Conservation (phyloP, 2,113 vertebrate genomes). For the Gopherus flavomarginatus region DNA sequence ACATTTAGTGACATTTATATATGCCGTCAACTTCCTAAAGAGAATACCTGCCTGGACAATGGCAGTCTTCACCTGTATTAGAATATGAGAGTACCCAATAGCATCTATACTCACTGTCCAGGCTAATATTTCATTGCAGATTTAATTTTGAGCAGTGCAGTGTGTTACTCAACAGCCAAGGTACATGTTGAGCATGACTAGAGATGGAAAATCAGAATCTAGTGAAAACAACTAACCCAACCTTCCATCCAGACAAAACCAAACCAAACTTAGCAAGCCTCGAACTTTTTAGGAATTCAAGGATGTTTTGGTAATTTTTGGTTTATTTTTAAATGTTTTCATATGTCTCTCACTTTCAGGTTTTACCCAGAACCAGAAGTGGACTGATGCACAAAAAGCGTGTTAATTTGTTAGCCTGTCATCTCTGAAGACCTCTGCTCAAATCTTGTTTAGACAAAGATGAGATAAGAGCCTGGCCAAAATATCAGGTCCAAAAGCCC, state of each 20-base stretch:
- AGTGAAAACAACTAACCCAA: background rate
- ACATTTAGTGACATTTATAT: slow-evolving; percentile 40
- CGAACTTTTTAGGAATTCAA: background rate
- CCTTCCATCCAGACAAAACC: background rate
- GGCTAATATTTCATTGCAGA: slow-evolving; percentile 6
- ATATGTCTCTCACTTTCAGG: background rate
- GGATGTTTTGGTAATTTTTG: background rate
- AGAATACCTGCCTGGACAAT: background rate
- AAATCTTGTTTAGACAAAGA: slow-evolving; percentile 14
- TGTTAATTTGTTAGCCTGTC: background rate
- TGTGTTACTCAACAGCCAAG: rapidly evolving
- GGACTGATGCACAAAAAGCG: background rate
- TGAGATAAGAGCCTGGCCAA: background rate
- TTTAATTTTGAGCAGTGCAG: slow-evolving; percentile 34
- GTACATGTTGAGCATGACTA: background rate
- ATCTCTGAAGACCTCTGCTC: background rate
- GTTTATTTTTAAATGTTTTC: background rate
- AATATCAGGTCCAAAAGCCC: background rate
- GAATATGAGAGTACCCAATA: background rate
- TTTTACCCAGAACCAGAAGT: background rate
- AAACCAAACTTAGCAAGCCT: background rate
- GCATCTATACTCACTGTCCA: background rate
- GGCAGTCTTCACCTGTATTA: background rate
- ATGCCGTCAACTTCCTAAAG: slow-evolving; percentile 18
- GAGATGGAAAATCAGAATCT: background rate